Evolutionary conservation across 2,797 vertebrate genomes (phyloP).

Genomic region (Cephalopachus bancanus): DNA sequence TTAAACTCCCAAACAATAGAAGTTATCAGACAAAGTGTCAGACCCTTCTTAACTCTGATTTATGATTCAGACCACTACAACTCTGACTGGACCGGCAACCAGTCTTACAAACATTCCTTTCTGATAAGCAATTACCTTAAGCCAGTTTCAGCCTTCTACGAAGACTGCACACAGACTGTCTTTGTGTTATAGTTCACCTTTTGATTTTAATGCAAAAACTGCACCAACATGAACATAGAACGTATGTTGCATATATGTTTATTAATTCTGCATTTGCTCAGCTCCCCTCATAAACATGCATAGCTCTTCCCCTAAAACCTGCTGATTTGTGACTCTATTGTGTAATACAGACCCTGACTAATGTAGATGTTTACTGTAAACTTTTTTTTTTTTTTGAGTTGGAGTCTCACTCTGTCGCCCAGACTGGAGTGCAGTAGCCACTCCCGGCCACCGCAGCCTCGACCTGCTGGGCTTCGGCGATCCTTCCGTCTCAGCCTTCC

Average conservation of each 20-base stretch:
- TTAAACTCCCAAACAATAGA: background rate
- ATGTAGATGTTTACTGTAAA: background rate
- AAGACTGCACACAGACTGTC: background rate
- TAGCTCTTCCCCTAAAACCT: background rate
- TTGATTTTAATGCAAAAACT: background rate
- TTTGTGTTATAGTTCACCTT: background rate
- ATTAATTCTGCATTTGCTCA: background rate
- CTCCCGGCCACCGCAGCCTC: no score
- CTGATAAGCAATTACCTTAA: background rate
- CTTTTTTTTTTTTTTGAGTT: background rate
- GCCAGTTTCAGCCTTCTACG: background rate
- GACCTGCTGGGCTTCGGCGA: no score
- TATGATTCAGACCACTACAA: background rate
- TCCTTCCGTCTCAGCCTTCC: no score
- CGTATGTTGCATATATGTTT: background rate
- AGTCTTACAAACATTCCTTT: background rate
- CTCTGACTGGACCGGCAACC: background rate
- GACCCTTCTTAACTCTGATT: background rate
- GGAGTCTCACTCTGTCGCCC: no score
- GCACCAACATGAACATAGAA: background rate
- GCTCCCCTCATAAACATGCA: background rate
- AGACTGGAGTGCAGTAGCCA: no score
- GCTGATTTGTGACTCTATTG: background rate
- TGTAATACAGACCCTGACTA: background rate
- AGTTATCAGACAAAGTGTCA: background rate